These are phyloP conservation scores for Macropis europaea DNA, from an alignment of 2,888 invertebrate species.

Conservation along the genomic window DNA sequence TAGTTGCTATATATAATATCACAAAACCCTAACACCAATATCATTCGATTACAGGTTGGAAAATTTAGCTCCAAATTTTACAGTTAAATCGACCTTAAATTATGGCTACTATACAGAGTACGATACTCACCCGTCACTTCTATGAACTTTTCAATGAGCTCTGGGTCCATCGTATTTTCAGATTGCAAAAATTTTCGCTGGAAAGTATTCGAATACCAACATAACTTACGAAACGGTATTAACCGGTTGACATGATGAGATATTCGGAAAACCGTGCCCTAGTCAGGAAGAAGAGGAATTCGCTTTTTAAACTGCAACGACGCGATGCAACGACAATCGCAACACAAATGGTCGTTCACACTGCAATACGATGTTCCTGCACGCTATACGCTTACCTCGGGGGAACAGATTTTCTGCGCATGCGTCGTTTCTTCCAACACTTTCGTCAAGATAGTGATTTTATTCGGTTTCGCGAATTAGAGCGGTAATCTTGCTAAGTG, in stretches of 20 bases:
- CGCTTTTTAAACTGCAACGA: background rate
- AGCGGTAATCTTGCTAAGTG: no score
- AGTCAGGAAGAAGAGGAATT: background rate
- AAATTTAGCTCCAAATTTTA: background rate
- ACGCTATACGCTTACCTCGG: background rate
- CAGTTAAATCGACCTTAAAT: background rate
- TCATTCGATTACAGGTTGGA: no score
- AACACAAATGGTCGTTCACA: slow-evolving; percentile 11
- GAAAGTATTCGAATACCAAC: background rate
- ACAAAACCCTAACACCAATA: no score
- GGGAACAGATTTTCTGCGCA: background rate
- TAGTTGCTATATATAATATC: no score
- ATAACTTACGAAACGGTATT: background rate
- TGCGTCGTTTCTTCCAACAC: no score
- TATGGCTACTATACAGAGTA: background rate
- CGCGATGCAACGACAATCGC: background rate
- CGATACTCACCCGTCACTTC: slow-evolving; percentile 74
- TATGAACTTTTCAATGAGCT: slow-evolving; percentile 75
- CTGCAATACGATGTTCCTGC: slow-evolving; percentile 3
- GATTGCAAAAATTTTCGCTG: background rate
- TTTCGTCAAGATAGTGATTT: no score
- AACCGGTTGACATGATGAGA: slow-evolving; percentile 25
- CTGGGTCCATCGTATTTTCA: slow-evolving; percentile 69
- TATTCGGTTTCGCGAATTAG: no score
- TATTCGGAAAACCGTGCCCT: background rate